Percentiles rank a stretch among this genome's conserved stretches.
Conservation (phyloP, 2,888 invertebrate genomes). For the Microctonus brassicae region DNA sequence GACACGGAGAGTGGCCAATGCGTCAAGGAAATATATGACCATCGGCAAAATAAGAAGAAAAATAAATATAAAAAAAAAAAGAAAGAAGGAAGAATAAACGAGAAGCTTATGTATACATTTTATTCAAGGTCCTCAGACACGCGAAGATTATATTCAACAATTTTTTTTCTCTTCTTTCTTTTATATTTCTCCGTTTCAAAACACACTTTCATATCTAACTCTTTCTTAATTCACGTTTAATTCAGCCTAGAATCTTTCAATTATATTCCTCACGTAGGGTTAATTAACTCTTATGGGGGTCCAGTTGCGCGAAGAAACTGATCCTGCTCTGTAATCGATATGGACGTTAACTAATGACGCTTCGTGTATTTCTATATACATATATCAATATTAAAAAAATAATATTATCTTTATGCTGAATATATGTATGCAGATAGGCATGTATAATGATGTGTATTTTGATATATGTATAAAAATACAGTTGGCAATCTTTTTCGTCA, state of each 20-base stretch:
- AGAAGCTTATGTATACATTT: neutral
- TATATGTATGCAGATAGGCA: constrained; percentile 6
- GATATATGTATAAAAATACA: constrained; percentile 18
- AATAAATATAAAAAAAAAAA: neutral
- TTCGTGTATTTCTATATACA: constrained; percentile 33
- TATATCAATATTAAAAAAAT: constrained; percentile 28
- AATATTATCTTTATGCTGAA: constrained; percentile 28
- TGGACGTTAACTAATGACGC: constrained; percentile 47
- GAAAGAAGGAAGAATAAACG: neutral
- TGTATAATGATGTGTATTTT: constrained; percentile 17
- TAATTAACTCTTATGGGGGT: constrained; percentile 25
- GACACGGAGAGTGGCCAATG: constrained; percentile 39
- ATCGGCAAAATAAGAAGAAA: neutral
- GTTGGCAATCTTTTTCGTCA: constrained; percentile 54
- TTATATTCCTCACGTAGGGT: neutral
- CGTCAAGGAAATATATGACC: constrained; percentile 30
- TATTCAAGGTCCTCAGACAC: neutral
- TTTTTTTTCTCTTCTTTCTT: neutral
- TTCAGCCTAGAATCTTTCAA: constrained; percentile 25
- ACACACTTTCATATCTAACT: constrained; percentile 17
- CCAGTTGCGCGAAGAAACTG: constrained; percentile 12
- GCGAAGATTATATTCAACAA: neutral
- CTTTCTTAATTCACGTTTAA: constrained; percentile 21
- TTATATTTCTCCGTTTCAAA: neutral
- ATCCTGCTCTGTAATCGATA: constrained; percentile 37